Percentiles rank a stretch among this genome's conserved stretches.
phyloP scores from a whole-genome alignment of 2,797 vertebrate species.

The Rhinoraja longicauda region DNA sequence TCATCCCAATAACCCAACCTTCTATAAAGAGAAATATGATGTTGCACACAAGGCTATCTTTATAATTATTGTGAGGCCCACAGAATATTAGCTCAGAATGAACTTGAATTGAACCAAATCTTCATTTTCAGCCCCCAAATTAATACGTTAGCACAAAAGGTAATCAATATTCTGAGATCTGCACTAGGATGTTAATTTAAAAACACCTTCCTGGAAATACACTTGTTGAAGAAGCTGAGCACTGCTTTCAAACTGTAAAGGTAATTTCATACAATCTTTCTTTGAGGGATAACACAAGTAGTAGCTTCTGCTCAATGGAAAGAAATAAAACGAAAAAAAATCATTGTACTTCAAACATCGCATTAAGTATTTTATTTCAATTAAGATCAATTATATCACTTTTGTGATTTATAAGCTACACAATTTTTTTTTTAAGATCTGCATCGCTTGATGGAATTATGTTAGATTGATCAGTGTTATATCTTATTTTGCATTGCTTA shows the following conservation, averaged over 20 bases:
- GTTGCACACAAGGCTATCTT: not conserved
- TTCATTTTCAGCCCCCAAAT: not conserved
- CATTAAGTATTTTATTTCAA: not conserved
- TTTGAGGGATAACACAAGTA: not conserved
- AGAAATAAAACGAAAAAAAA: not conserved
- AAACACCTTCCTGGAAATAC: not conserved
- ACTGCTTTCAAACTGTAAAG: not conserved
- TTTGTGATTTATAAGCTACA: not conserved
- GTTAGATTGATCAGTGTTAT: not conserved
- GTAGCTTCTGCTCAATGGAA: not conserved
- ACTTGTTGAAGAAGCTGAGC: not conserved
- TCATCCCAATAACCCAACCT: no score
- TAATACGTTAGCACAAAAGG: not conserved
- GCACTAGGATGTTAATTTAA: not conserved
- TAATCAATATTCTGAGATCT: not conserved
- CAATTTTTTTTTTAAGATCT: not conserved
- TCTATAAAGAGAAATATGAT: not conserved
- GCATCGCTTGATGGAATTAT: not conserved
- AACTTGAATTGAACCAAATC: not conserved
- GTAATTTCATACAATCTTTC: not conserved
- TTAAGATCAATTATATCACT: not conserved
- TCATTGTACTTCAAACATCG: not conserved
- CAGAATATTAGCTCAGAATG: not conserved
- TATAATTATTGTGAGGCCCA: not conserved
- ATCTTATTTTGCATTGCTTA: not conserved